Conservation (phyloP, 2,888 invertebrate species). For the Pyrocoelia pectoralis region DNA sequence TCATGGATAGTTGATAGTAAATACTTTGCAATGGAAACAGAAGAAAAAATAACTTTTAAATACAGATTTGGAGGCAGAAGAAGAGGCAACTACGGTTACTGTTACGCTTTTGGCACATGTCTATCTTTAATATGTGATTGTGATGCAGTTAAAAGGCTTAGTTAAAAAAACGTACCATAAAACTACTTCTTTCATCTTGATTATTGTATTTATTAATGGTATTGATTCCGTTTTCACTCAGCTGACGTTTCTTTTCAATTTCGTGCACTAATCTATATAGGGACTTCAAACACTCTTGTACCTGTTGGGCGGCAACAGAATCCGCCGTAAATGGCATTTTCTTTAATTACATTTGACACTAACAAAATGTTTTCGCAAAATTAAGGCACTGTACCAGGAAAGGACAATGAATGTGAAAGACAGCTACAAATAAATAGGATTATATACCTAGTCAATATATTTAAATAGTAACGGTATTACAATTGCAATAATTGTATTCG, state of each 20-base stretch:
- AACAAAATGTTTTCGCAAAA: slow-evolving; percentile 55
- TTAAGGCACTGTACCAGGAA: slow-evolving; percentile 65
- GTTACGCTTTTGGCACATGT: no score
- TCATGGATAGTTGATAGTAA: no score
- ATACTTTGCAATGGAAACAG: no score
- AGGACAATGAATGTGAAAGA: slow-evolving; percentile 53
- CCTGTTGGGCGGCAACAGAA: slow-evolving; percentile 70
- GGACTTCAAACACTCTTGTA: slow-evolving; percentile 81
- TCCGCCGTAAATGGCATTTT: slow-evolving; percentile 81
- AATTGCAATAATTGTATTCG: slow-evolving; percentile 24
- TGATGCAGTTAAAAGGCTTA: no score
- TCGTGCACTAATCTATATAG: slow-evolving; percentile 80
- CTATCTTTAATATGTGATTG: no score
- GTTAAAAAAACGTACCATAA: neutral
- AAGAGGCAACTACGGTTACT: no score
- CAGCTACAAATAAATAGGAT: neutral
- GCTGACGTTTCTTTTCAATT: slow-evolving; percentile 80
- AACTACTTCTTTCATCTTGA: slow-evolving; percentile 47
- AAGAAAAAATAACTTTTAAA: no score
- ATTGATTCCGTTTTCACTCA: slow-evolving; percentile 82
- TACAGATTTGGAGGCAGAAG: no score
- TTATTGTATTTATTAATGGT: slow-evolving; percentile 70
- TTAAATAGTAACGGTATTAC: slow-evolving; percentile 2
- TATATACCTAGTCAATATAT: neutral
- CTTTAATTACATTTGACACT: slow-evolving; percentile 12